phyloP scores from a whole-genome alignment of 1,140 invertebrate genomes.

The Brachionus koreanus region DNA sequence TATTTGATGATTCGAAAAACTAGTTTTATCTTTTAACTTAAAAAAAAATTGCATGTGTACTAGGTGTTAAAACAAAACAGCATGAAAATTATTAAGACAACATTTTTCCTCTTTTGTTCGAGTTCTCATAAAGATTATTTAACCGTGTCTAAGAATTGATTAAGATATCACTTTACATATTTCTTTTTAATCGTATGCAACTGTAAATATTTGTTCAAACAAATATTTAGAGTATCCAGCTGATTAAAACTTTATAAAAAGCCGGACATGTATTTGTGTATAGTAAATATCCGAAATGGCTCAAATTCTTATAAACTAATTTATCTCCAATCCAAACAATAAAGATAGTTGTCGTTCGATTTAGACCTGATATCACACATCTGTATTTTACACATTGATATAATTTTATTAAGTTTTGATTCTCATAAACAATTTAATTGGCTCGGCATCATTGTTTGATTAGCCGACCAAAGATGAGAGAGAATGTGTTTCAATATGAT shows the following conservation, averaged over 20 bases:
- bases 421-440: background rate
- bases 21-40: background rate
- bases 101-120: background rate
- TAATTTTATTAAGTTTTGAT: background rate
- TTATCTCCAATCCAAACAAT: background rate
- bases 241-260: background rate
- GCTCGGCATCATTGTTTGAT: background rate
- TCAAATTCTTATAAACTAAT: background rate
- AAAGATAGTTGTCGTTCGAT: constrained; percentile 4
- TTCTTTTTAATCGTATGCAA: background rate
- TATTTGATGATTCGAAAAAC: background rate
- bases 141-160: background rate
- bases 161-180: constrained; percentile 25
- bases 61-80: background rate
- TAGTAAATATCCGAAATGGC: constrained; percentile 20
- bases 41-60: background rate
- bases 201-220: background rate
- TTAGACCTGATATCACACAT: constrained; percentile 16
- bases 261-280: background rate
- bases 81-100: background rate
- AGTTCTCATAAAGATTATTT: background rate
- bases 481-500: background rate
- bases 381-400: background rate
- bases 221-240: constrained; percentile 29
- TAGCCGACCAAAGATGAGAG: background rate